phyloP scores from a whole-genome alignment of 2,797 vertebrate species.

The Taeniopygia guttata region DNA sequence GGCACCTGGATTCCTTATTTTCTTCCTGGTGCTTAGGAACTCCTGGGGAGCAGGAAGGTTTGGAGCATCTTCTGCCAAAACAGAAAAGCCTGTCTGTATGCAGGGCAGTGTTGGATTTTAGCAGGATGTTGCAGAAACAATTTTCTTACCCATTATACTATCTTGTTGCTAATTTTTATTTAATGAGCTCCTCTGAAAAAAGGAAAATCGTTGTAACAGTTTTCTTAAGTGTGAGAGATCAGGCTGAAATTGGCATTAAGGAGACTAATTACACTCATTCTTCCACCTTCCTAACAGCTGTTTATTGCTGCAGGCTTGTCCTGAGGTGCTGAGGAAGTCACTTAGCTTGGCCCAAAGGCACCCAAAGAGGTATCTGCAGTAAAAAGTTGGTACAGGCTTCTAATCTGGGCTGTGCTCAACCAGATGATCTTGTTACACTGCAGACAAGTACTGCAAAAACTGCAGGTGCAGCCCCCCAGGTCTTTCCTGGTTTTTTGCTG shows the following conservation, averaged over 20 bases:
- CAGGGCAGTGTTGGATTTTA: background rate
- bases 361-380: background rate
- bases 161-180: constrained; percentile 74
- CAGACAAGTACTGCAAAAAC: background rate
- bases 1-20: background rate
- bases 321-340: constrained; percentile 15
- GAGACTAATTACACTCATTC: constrained; percentile 65
- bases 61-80: background rate
- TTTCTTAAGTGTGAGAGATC: constrained; percentile 75
- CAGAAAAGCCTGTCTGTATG: background rate
- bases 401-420: background rate
- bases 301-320: constrained; percentile 33
- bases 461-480: background rate
- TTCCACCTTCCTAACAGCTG: constrained; percentile 53
- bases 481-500: background rate
- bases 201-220: constrained; percentile 72
- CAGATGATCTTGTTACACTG: background rate
- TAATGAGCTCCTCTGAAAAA: constrained; percentile 73
- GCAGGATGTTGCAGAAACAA: constrained; percentile 38
- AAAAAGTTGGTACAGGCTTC: background rate
- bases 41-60: background rate
- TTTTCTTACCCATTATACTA: constrained; percentile 58
- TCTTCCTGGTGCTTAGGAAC: background rate
- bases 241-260: constrained; percentile 69
- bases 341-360: background rate